phyloP scores from a whole-genome alignment of 2,888 invertebrate species.

The Drosophila barbarae region DNA sequence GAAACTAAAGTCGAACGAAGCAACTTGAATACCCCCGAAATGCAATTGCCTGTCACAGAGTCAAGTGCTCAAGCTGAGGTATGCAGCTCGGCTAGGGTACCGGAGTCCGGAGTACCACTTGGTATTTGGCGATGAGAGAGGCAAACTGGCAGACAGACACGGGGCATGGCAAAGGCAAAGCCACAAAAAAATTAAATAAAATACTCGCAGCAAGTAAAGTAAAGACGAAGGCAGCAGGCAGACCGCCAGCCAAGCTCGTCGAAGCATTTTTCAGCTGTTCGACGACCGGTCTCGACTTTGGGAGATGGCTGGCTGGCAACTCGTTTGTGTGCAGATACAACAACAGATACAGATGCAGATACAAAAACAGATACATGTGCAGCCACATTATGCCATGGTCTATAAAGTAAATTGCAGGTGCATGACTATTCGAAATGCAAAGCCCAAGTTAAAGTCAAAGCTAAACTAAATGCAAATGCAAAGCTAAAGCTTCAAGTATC shows the following conservation, averaged over 20 bases:
- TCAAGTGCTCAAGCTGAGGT: conserved; percentile 63
- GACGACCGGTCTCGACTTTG: conserved; percentile 65
- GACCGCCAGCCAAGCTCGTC: conserved; percentile 50
- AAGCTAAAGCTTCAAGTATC: conserved; percentile 6
- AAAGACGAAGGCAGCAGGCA: conserved; percentile 21
- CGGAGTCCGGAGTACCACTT: conserved; percentile 22
- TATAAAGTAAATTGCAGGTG: conserved; percentile 79
- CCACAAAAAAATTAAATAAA: conserved; percentile 8
- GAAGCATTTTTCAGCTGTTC: conserved; percentile 69
- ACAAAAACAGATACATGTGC: conserved; percentile 35
- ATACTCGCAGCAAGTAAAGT: conserved; percentile 6
- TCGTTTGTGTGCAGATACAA: conserved; percentile 47
- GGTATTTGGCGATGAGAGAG: conserved; percentile 47
- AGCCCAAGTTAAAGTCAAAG: conserved; percentile 14
- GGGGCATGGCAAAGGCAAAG: conserved; percentile 45
- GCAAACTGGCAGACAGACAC: conserved; percentile 47
- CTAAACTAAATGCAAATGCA: conserved; percentile 11
- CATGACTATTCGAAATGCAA: conserved; percentile 77
- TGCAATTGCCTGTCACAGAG: conserved; percentile 66
- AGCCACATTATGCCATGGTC: conserved; percentile 78
- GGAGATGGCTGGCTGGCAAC: conserved; percentile 47
- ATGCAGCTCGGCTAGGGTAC: conserved; percentile 48
- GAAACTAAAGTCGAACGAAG: conserved; percentile 38
- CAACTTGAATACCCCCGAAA: conserved; percentile 38
- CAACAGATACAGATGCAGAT: conserved; percentile 1